Conservation (phyloP, 2,888 invertebrate genomes). For the Sinhomidia bicolor region DNA sequence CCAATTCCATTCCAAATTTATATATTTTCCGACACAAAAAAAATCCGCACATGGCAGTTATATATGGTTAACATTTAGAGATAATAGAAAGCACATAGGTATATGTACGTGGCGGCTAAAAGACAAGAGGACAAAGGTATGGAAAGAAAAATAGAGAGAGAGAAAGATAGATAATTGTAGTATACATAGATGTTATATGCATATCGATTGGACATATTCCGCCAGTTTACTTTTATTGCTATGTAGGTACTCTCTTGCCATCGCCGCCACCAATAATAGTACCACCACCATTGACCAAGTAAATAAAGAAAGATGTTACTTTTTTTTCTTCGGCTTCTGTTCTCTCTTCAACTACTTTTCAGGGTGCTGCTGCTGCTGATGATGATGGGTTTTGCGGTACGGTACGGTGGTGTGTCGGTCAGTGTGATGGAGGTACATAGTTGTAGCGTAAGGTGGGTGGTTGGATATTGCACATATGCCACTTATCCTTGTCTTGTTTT, state of each 20-base stretch:
- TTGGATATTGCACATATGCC: constrained; percentile 17
- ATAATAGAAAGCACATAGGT: neutral
- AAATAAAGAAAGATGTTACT: constrained; percentile 26
- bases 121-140: no score
- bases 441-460: neutral
- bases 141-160: no score
- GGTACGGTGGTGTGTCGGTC: no score
- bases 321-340: neutral
- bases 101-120: neutral
- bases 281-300: neutral
- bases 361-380: neutral
- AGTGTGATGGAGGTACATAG: no score
- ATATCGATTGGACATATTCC: constrained; percentile 4
- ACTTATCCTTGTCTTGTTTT: constrained; percentile 17
- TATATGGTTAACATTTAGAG: neutral
- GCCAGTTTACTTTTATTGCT: constrained; percentile 3
- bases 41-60: neutral
- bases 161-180: constrained; percentile 19
- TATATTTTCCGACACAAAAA: neutral
- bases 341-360: neutral
- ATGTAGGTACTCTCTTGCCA: constrained; percentile 4
- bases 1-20: neutral
- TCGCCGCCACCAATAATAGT: neutral
- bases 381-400: neutral
- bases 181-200: neutral